Evolutionary conservation across 2,113 vertebrate species (phyloP).

Genomic region (Suricata suricatta): DNA sequence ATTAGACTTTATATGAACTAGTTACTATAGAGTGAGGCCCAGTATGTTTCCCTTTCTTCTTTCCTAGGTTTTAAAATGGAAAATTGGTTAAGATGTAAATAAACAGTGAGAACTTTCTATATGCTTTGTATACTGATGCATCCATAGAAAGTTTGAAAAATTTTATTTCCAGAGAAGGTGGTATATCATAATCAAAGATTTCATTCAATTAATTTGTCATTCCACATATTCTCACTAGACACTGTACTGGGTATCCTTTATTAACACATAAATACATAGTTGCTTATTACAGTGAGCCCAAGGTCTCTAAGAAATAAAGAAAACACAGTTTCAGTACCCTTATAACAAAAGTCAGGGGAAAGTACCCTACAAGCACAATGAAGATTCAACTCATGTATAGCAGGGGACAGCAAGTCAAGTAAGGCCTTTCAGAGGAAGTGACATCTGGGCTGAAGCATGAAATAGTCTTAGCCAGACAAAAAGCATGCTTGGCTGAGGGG

Average conservation of each 20-base stretch:
- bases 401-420: not conserved
- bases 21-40: not conserved
- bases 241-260: not conserved
- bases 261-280: not conserved
- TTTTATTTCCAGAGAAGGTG: not conserved
- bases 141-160: not conserved
- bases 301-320: not conserved
- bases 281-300: not conserved
- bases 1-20: not conserved
- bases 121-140: not conserved
- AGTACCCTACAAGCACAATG: not conserved
- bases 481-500: no score
- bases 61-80: constrained; percentile 22
- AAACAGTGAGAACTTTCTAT: not conserved
- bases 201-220: not conserved
- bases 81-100: not conserved
- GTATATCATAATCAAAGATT: not conserved
- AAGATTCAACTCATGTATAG: not conserved
- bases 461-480: not conserved
- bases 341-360: not conserved
- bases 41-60: not conserved
- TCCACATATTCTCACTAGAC: not conserved
- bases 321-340: not conserved
- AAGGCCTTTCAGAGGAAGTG: not conserved
- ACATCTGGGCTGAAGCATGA: not conserved